phyloP scores from a whole-genome alignment of 2,113 vertebrate species.

The Tinamus guttatus region DNA sequence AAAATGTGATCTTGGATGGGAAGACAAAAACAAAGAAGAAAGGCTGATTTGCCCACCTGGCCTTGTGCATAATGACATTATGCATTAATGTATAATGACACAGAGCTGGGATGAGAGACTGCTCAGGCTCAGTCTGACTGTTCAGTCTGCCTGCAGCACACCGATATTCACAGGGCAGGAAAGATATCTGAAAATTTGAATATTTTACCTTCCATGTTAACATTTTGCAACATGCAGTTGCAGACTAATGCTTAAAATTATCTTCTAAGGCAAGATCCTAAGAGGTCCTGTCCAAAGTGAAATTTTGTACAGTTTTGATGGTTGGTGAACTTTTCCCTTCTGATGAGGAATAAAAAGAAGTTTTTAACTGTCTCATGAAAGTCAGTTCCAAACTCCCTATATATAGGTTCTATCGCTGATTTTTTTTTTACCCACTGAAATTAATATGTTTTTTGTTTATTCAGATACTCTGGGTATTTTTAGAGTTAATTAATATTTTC shows the following conservation, averaged over 20 bases:
- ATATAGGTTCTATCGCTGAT: neutral
- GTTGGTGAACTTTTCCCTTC: neutral
- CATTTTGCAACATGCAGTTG: neutral
- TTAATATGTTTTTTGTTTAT: neutral
- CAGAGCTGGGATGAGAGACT: neutral
- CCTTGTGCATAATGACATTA: neutral
- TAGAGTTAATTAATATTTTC: neutral
- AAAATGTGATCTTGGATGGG: neutral
- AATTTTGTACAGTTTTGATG: neutral
- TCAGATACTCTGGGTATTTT: neutral
- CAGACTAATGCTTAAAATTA: neutral
- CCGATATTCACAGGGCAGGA: neutral
- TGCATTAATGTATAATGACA: neutral
- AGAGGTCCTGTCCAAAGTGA: neutral
- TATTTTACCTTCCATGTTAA: neutral
- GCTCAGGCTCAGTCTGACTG: no score
- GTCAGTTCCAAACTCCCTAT: neutral
- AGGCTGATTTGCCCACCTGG: neutral
- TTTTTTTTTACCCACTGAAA: neutral
- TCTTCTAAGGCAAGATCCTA: neutral
- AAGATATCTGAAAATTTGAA: neutral
- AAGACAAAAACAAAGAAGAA: neutral
- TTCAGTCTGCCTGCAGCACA: neutral
- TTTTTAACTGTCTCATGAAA: neutral
- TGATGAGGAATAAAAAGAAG: neutral